phyloP scores from a whole-genome alignment of 2,797 vertebrate species.

The Hoplostethus mediterraneus region DNA sequence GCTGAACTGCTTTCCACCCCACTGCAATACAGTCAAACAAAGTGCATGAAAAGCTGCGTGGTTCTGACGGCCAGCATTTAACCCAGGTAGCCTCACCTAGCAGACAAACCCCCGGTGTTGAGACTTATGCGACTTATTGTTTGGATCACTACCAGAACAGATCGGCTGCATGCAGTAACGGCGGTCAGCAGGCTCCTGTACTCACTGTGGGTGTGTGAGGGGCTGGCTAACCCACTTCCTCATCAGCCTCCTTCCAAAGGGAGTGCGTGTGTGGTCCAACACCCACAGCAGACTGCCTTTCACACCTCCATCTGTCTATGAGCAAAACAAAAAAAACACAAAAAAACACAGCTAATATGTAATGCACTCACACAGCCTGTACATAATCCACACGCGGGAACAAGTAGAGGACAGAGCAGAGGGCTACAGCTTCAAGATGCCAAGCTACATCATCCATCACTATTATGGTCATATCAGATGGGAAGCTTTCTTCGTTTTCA shows the following conservation, averaged over 20 bases:
- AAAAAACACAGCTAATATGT: constrained; percentile 1
- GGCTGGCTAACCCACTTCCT: constrained; percentile 96
- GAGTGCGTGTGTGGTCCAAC: constrained; percentile 92
- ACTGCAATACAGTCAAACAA: too few species aligned
- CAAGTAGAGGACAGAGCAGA: background rate
- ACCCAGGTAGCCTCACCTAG: background rate
- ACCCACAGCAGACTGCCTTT: constrained; percentile 95
- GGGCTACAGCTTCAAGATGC: background rate
- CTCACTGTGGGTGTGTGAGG: constrained; percentile 89
- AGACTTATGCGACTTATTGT: too few species aligned
- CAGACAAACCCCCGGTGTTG: background rate
- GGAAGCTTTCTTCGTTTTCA: too few species aligned
- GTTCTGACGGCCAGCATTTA: background rate
- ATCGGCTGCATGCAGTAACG: too few species aligned
- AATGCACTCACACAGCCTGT: background rate
- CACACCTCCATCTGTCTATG: constrained; percentile 81
- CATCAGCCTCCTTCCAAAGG: constrained; percentile 91
- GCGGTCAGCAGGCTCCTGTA: constrained; percentile 21
- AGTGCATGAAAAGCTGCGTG: too few species aligned
- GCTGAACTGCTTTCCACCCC: background rate
- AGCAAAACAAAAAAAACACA: constrained; percentile 15
- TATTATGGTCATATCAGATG: background rate
- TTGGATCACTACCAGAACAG: too few species aligned
- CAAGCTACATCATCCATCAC: background rate
- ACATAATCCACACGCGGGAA: background rate